phyloP scores from a whole-genome alignment of 2,113 vertebrate species.

The Zootoca vivipara region DNA sequence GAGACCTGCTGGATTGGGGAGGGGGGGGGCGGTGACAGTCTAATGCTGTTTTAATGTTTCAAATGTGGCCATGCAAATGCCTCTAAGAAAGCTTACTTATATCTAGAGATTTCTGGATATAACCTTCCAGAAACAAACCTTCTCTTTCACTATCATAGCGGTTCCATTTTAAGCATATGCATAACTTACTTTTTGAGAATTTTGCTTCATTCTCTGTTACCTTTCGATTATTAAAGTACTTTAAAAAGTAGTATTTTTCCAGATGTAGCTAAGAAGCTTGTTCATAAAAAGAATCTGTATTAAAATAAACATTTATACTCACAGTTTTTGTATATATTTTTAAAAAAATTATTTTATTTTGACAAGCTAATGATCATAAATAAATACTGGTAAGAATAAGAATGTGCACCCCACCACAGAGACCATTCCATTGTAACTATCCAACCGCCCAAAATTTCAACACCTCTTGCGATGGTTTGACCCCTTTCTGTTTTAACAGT shows the following conservation, averaged over 20 bases:
- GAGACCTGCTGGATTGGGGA: background rate
- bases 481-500: too few relatives aligned
- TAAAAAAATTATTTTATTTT: background rate
- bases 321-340: conserved; percentile 23
- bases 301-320: background rate
- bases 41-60: background rate
- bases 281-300: background rate
- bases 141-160: background rate
- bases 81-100: background rate
- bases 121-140: background rate
- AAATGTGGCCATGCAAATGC: background rate
- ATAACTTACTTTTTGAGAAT: background rate
- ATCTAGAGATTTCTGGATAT: background rate
- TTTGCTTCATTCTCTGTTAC: background rate
- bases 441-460: too few relatives aligned
- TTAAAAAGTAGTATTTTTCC: background rate
- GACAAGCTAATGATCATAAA: too few relatives aligned
- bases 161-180: background rate
- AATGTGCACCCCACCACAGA: too few relatives aligned
- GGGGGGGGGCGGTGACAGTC: background rate
- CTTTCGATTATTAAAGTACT: background rate
- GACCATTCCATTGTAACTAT: too few relatives aligned
- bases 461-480: too few relatives aligned
- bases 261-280: background rate
- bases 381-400: too few relatives aligned